These are phyloP conservation scores for Nyctibius grandis DNA, from an alignment of 2,797 vertebrate genomes.

Conservation along the genomic window DNA sequence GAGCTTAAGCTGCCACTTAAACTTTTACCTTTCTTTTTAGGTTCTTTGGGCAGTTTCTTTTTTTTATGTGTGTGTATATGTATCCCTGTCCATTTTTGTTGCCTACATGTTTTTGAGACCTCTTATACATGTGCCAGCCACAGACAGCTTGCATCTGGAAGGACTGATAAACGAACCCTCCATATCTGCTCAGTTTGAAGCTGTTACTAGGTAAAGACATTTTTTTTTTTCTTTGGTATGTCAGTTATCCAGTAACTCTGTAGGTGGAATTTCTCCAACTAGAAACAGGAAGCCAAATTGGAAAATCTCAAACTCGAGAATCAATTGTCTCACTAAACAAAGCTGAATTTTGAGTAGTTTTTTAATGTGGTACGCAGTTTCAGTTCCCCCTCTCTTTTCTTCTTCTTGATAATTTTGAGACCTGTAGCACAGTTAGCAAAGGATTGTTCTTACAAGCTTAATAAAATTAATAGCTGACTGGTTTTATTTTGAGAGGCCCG, in stretches of 20 bases:
- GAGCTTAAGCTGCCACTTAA: neutral
- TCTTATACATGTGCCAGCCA: neutral
- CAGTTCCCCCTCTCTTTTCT: neutral
- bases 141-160: neutral
- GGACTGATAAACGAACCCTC: neutral
- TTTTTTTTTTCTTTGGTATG: neutral
- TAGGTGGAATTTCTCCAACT: neutral
- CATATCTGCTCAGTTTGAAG: neutral
- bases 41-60: neutral
- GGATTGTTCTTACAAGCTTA: neutral
- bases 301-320: neutral
- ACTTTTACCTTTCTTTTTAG: neutral
- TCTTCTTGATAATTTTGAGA: neutral
- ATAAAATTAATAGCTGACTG: neutral
- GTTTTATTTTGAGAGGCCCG: neutral
- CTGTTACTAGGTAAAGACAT: neutral
- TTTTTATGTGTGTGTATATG: accelerated
- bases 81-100: neutral
- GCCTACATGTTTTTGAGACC: neutral
- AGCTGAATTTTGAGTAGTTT: neutral
- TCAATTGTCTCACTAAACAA: neutral
- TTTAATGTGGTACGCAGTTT: neutral
- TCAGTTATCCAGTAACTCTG: neutral
- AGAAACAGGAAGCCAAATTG: neutral
- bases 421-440: neutral